Evolutionary conservation across 53 echinoderm and acorn worm genomes (phyloP).

Genomic region (Paracentrotus lividus): DNA sequence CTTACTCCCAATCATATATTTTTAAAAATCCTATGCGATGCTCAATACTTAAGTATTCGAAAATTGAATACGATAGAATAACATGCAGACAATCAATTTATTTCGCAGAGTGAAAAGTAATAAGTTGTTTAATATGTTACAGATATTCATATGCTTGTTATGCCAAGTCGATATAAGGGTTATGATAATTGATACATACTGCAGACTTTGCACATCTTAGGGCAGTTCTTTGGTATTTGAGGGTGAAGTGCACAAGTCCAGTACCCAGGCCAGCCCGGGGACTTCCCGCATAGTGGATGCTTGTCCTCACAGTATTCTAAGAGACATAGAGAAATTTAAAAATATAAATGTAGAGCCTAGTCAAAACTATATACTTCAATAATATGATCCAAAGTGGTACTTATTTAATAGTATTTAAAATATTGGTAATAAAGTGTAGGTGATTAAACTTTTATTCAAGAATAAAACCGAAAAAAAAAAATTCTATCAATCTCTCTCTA

Average conservation of each 20-base stretch:
- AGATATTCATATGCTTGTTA: too few species aligned
- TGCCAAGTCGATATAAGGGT: too few species aligned
- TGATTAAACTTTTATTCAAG: too few species aligned
- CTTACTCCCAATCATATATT: too few species aligned
- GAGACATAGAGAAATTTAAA: neutral
- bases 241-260: conserved; percentile 73
- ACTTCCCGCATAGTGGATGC: conserved; percentile 74
- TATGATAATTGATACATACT: conserved; percentile 46
- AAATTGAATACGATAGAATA: too few species aligned
- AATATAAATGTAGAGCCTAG: too few species aligned
- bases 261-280: conserved; percentile 77
- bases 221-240: conserved; percentile 77
- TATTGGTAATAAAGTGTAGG: neutral
- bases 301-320: conserved; percentile 76
- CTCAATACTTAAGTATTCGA: too few species aligned
- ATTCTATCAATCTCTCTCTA: neutral
- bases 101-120: too few species aligned
- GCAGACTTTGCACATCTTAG: conserved; percentile 73
- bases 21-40: too few species aligned
- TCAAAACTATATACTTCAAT: neutral
- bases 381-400: neutral
- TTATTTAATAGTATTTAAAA: neutral
- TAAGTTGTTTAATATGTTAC: too few species aligned
- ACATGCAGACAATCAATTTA: too few species aligned
- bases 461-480: neutral